Evolutionary conservation across 2,888 invertebrate genomes (phyloP), one percentile per base, ranked within the genome.

Genomic region (Synergus japonicus): DNA sequence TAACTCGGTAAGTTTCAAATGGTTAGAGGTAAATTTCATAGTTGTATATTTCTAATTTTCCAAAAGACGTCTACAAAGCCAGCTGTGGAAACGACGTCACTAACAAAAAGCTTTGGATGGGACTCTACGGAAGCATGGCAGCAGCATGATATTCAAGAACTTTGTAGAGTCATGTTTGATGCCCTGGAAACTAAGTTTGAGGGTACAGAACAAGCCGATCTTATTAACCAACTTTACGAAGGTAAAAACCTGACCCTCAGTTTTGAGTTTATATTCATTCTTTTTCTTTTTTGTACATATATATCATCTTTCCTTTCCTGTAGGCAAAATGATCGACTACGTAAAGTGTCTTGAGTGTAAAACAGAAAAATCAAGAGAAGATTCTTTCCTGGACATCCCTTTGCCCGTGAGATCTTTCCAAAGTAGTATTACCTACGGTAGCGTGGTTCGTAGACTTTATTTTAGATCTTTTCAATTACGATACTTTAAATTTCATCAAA

Each of bases 51-150:
- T 58, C 44, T 82, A 78, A 83, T 82, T 77, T 85, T 29, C 29
- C 49, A 64, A 41, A 87, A 97, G 95, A 97, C 97, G 0, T 97
- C 97, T 44, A 93, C 94, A 46, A 96, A 96, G 88, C 93, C 94
- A 41, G 96, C 97, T 0, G 95, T 97, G 13, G 97, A 97, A 92
- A 98, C 98, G 4, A 97, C 96, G 15, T 96, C 97, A 87, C 92
- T 98, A 80, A 98, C 97, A 0, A 95, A 94, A 83, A 97, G 97
- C 90, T 98, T 98, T 92, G 97, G 97, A 43, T 98, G 98, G 98
- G 96, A 97, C 89, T 96, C 96, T 63, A 95, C 96, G 81, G 97
- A 97, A 92, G 97, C 97, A 0, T 97, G 97, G 96, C 97, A 97
- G 87, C 98, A 98, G 89, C 98, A 98, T 89, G 98, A 98, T 90